A percentile compares a stretch with the other conserved stretches of the same genome.
phyloP scores from a whole-genome alignment of 2,888 invertebrate genomes.

The Sericinus montela region DNA sequence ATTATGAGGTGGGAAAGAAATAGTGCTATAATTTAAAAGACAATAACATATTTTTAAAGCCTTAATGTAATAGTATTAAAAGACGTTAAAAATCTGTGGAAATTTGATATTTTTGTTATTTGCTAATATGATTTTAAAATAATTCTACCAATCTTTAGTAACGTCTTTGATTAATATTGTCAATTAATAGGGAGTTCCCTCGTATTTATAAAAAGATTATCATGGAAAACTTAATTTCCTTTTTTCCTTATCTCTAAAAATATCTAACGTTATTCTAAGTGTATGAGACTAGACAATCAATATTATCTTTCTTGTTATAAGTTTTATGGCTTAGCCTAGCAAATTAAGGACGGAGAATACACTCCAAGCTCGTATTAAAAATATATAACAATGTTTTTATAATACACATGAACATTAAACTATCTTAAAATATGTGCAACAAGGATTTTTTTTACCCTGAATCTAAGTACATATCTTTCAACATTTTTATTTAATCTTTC shows the following conservation, averaged over 20 bases:
- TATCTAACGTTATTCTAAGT: constrained; percentile 34
- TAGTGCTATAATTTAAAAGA: too few species aligned
- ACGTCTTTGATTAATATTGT: too few species aligned
- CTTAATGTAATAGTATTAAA: too few species aligned
- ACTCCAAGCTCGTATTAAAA: constrained; percentile 49
- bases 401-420: neutral
- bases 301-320: constrained; percentile 30
- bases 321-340: constrained; percentile 27
- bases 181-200: too few species aligned
- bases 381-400: constrained; percentile 19
- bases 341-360: constrained; percentile 51
- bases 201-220: too few species aligned
- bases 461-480: neutral
- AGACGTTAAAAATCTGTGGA: too few species aligned
- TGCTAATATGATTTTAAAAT: too few species aligned
- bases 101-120: too few species aligned
- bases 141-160: too few species aligned
- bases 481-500: neutral
- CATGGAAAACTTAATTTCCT: neutral
- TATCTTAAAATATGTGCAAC: neutral
- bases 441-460: constrained; percentile 5
- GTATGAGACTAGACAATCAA: constrained; percentile 65
- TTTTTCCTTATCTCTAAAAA: constrained; percentile 30
- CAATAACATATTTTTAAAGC: too few species aligned
- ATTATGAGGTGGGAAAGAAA: constrained; percentile 2